Evolutionary conservation across 1,140 invertebrate genomes (phyloP).

Genomic region (Drosophila melanica): DNA sequence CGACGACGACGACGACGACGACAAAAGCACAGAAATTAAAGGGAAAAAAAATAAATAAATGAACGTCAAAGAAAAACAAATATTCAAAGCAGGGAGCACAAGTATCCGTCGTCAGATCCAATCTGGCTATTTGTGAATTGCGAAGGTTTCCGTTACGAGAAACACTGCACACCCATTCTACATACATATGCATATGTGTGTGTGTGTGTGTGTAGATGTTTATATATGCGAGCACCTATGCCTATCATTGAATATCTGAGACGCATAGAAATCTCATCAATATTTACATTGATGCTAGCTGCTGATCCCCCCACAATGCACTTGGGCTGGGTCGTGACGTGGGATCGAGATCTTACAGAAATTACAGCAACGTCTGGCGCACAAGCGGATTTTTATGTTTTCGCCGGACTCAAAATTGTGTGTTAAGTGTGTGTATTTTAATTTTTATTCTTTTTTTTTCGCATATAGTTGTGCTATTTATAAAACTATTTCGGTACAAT

Average conservation of each 20-base stretch:
- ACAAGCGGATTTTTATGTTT: conserved; percentile 23
- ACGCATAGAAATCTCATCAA: conserved; percentile 41
- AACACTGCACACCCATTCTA: conserved; percentile 10
- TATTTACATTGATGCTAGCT: conserved; percentile 34
- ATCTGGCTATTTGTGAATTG: conserved; percentile 73
- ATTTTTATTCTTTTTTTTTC: conserved; percentile 30
- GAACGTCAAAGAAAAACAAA: conserved; percentile 39
- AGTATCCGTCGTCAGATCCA: conserved; percentile 46
- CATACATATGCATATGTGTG: neutral
- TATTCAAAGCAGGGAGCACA: conserved; percentile 54
- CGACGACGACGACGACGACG: conserved; percentile 52
- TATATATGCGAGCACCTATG: conserved; percentile 1
- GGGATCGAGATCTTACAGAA: conserved; percentile 29
- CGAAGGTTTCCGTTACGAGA: conserved; percentile 60
- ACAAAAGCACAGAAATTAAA: conserved; percentile 40
- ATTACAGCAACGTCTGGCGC: conserved; percentile 10
- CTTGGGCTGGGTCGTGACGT: conserved; percentile 10
- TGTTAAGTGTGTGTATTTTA: conserved; percentile 28
- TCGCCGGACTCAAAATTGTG: conserved; percentile 8
- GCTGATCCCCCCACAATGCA: neutral
- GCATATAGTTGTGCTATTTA: conserved; percentile 72
- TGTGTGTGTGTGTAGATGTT: too few species aligned
- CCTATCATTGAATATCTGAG: conserved; percentile 18
- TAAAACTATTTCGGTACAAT: conserved; percentile 63
- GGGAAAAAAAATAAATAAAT: conserved; percentile 16